Percentiles rank a stretch among this genome's conserved stretches.
phyloP scores from a whole-genome alignment of 1,140 invertebrate genomes.

The Homalodisca vitripennis region DNA sequence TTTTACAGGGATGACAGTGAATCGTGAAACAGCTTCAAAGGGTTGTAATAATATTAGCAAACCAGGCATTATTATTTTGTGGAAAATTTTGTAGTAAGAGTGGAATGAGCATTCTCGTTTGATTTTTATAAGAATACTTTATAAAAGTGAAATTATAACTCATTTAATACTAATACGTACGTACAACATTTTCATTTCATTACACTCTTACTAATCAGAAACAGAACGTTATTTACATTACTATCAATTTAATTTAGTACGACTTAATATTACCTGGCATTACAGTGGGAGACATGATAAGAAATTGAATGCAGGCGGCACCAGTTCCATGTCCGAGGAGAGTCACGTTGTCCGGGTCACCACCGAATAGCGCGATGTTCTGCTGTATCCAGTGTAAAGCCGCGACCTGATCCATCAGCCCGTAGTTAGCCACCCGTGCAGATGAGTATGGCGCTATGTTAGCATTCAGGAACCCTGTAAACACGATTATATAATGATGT shows the following conservation, averaged over 20 bases:
- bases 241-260: background rate
- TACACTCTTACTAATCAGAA: background rate
- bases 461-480: constrained; percentile 82
- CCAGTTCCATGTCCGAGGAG: constrained; percentile 91
- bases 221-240: background rate
- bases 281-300: constrained; percentile 91
- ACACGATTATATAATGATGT: no score
- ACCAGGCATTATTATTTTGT: no score
- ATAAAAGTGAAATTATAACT: no score
- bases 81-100: no score
- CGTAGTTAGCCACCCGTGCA: constrained; percentile 86
- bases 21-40: no score
- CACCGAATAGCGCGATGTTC: constrained; percentile 86
- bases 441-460: constrained; percentile 75
- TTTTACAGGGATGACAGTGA: no score
- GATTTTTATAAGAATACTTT: no score
- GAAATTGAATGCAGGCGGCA: constrained; percentile 91
- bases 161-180: no score
- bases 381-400: constrained; percentile 89
- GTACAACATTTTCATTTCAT: background rate
- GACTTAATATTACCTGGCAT: constrained; percentile 71
- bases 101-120: no score
- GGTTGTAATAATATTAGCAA: no score
- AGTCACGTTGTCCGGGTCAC: constrained; percentile 85
- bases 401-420: constrained; percentile 90